Evolutionary conservation across 1,140 invertebrate genomes (phyloP).

Genomic region (Acromyrmex heyeri): DNA sequence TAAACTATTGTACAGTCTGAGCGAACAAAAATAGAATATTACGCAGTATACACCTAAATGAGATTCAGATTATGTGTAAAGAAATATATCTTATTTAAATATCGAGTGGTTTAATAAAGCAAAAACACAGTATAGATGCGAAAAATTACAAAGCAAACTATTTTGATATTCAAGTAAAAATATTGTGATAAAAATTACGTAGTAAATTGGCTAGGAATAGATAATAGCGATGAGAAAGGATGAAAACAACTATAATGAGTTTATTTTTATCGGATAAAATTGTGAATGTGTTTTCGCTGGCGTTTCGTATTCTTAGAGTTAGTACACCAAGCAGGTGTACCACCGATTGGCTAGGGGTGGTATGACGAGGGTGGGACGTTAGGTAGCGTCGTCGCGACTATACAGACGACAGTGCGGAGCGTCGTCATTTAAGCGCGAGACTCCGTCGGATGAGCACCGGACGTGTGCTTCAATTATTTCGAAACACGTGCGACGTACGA

Average conservation of each 20-base stretch:
- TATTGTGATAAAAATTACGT: neutral
- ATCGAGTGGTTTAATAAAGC: neutral
- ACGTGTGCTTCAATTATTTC: neutral
- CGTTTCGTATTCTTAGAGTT: conserved; percentile 9
- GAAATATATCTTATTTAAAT: neutral
- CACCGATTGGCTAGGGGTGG: conserved; percentile 26
- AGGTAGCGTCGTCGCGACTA: conserved; percentile 25
- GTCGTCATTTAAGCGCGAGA: conserved; percentile 57
- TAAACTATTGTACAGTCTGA: neutral
- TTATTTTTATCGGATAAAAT: neutral
- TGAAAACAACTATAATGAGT: neutral
- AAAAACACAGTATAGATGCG: neutral
- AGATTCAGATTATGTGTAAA: neutral
- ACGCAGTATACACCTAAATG: neutral
- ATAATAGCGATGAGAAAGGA: neutral
- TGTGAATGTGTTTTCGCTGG: neutral
- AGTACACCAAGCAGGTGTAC: neutral
- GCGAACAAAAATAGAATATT: conserved; percentile 6
- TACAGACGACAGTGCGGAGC: conserved; percentile 13
- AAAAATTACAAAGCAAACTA: neutral
- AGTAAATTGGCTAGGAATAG: too few relatives aligned
- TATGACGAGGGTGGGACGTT: conserved; percentile 46
- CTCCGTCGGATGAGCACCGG: conserved; percentile 39
- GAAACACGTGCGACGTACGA: conserved; percentile 22
- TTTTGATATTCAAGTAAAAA: neutral